Conservation (phyloP, 2,797 vertebrate genomes). For the Bovichtus variegatus region DNA sequence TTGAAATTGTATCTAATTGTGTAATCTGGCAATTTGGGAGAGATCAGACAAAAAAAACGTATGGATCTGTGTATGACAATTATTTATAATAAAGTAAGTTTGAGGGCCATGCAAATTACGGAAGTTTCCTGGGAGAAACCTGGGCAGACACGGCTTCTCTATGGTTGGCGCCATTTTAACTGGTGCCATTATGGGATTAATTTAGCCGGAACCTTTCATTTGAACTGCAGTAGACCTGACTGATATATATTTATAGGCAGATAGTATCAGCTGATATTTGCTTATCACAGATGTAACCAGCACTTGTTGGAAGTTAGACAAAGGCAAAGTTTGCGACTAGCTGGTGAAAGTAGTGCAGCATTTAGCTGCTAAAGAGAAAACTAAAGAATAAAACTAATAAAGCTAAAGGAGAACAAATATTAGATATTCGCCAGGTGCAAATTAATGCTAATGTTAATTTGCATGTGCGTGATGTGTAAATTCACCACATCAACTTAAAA, state of each 20-base stretch:
- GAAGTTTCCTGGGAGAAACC: too few relatives aligned
- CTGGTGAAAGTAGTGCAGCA: neutral
- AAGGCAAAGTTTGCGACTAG: neutral
- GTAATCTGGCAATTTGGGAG: too few relatives aligned
- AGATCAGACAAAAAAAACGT: too few relatives aligned
- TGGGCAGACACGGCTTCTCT: conserved; percentile 44
- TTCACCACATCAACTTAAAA: neutral
- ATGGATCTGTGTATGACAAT: too few relatives aligned
- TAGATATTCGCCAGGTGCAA: neutral
- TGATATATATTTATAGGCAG: conserved; percentile 5
- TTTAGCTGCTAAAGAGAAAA: neutral
- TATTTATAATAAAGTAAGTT: too few relatives aligned
- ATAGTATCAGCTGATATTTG: conserved; percentile 9
- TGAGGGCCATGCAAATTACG: too few relatives aligned
- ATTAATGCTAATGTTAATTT: neutral
- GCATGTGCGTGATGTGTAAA: conserved; percentile 12
- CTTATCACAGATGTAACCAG: conserved; percentile 8
- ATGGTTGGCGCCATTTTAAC: conserved; percentile 45
- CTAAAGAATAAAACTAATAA: neutral
- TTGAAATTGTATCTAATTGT: too few relatives aligned
- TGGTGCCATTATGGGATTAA: conserved; percentile 35
- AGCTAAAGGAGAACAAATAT: neutral
- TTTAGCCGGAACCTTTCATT: conserved; percentile 42
- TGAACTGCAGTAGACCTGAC: conserved; percentile 24
- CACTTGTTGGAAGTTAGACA: conserved; percentile 1